Percentiles rank a stretch among this genome's conserved stretches.
Conservation (phyloP, 2,888 invertebrate species). For the Zhuqinia jingwanae region DNA sequence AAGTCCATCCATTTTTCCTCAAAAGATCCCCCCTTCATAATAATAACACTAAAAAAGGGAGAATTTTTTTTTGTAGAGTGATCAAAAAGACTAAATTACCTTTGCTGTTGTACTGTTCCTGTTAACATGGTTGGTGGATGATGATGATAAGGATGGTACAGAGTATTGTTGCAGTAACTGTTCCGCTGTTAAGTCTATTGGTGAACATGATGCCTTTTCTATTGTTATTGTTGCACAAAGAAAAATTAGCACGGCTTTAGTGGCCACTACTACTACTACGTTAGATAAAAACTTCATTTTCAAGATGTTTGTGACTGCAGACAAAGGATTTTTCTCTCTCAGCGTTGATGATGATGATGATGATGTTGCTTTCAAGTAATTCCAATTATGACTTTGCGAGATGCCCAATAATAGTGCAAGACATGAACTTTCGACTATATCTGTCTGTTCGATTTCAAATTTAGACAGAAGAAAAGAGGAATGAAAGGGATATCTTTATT, state of each 20-base stretch:
- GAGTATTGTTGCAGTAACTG: background rate
- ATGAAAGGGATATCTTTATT: background rate
- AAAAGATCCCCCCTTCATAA: background rate
- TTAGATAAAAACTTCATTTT: constrained; percentile 56
- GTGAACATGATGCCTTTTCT: constrained; percentile 34
- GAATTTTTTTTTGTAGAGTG: constrained; percentile 17
- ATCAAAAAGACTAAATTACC: constrained; percentile 51
- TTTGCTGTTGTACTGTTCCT: constrained; percentile 32
- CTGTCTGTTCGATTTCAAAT: background rate
- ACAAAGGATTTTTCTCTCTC: too few species aligned
- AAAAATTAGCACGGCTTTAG: constrained; percentile 54
- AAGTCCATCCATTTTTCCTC: background rate
- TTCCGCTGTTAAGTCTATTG: constrained; percentile 17
- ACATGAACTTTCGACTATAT: background rate
- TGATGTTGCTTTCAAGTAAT: constrained; percentile 10
- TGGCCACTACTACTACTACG: background rate
- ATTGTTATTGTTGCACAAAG: constrained; percentile 52
- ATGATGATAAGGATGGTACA: too few species aligned
- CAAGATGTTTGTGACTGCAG: background rate
- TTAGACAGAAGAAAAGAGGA: background rate
- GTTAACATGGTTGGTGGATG: constrained; percentile 8
- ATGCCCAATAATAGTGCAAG: background rate
- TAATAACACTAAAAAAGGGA: constrained; percentile 21
- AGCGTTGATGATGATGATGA: background rate
- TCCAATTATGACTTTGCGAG: background rate